Evolutionary conservation across 2,113 vertebrate genomes (phyloP), one percentile per base, ranked within the genome.

Genomic region (Seriola rivoliana): DNA sequence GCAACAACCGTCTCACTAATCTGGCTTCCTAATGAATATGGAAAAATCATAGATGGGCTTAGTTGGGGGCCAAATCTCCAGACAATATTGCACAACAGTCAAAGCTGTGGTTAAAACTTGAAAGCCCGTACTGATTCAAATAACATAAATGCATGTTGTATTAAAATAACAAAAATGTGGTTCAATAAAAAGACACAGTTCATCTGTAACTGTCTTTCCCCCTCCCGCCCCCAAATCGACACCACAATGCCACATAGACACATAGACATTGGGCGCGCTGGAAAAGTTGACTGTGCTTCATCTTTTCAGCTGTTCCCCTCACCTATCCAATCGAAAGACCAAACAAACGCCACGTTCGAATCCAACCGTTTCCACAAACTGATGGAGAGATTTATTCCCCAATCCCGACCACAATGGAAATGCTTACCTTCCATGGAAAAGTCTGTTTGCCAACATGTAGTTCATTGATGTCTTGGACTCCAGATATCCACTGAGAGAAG

Each of bases 401-500:
- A 75, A 85, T 87, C 81, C 90, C 62, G 36, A 94, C 91, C 89
- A 82, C 88, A 89, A 80, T 94, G 91, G 91, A 94, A 95, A 88
- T 82, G 87, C 95, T 93, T 94, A 99, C 98, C 97, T 97, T 95
- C 95, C 96, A 90, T 96, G 95, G 95, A 99, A 99, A 90, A 99
- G 97, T 87, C 93, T 96, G 73, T 95, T 96, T 17, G 97, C 97
- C 95, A 99, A 86, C 97, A 98, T 97, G 88, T 96, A 96, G 90
- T 99, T 99, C 97, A 99, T 95, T 58, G 97, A 97, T 67, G 98
- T 98, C 93, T 98, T 99, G 92, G 97, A 96, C 88, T 99, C 97
- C 50, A 99, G 94, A 95, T 97, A 99, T 90, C 90, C 93, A 85
- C 95, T 96, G 88, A 87, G 74, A 91, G 80, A 88, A 72, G 84